Evolutionary conservation across 2,888 invertebrate genomes (phyloP), one percentile per base, ranked within the genome.

Genomic region (Drosophila aldrichi): DNA sequence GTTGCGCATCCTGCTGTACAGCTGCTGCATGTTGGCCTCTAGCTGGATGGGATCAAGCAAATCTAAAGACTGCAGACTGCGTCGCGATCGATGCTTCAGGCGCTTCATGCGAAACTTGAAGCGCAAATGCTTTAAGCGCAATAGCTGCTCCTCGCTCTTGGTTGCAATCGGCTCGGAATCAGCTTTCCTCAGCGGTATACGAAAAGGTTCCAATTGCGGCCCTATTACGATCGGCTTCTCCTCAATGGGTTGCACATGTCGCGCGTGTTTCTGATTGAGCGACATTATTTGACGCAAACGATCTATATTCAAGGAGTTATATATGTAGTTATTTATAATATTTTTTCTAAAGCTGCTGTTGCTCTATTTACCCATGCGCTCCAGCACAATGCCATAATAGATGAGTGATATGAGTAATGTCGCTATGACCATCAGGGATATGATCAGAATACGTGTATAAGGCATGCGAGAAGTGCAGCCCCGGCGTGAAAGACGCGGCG

Each of bases 321-420:
- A 2, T 29, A 29, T 29, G 7, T 29, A 29, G n/a, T n/a, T n/a
- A n/a, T n/a, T n/a, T n/a, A n/a, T 5, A 38, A 3, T 29, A 0
- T 29, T 25, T 1, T 3, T 2, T 0, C 2, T 40, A 3, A 8
- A 12, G 6, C 36, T 18, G 2, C 5, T 4, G 3, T n/a, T 10
- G 32, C 1, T 8, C 2, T 22, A 56, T 71, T 77, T 34, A 86
- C 91, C 91, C 70, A 90, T 90, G 49, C 87, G 63, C 25, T 92
- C 91, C 44, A 90, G 60, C 0, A 87, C 90, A 48, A 90, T 81
- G 16, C 85, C 89, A 81, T 91, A 85, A 57, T 92, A 91, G 34
- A 92, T 74, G 7, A 92, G 62, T 9, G 91, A 82, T 49, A 88
- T 77, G 4, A 90, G 67, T 20, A 92, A 51, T 5, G 84, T 63